Conservation (phyloP, 2,113 vertebrate species). For the Bombycilla garrulus region DNA sequence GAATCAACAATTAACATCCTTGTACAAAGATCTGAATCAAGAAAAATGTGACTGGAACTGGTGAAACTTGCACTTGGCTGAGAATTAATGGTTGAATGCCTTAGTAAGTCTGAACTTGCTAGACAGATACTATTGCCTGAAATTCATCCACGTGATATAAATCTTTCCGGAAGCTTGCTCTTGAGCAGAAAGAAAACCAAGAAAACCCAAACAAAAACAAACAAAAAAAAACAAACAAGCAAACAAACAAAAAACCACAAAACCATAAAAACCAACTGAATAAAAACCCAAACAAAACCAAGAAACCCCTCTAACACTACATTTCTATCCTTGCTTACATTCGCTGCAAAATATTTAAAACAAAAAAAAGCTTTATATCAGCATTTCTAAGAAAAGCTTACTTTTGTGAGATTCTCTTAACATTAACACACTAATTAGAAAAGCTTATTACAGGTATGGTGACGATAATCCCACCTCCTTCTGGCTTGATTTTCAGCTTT, state of each 20-base stretch:
- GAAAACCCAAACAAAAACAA: neutral
- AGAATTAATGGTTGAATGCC: neutral
- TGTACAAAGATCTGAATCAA: neutral
- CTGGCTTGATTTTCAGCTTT: neutral
- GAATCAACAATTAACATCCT: neutral
- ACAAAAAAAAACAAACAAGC: neutral
- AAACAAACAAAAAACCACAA: neutral
- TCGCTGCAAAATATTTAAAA: neutral
- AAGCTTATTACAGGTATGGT: neutral
- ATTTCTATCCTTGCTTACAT: neutral
- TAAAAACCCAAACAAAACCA: neutral
- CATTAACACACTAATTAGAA: neutral
- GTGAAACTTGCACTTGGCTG: neutral
- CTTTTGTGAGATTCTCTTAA: neutral
- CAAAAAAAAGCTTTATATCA: neutral
- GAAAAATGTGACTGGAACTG: neutral
- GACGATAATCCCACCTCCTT: neutral
- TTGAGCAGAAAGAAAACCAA: neutral
- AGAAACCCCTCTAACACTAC: rapidly evolving
- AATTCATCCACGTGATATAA: neutral
- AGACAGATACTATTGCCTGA: neutral
- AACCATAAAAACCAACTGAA: no score
- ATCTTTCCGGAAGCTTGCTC: neutral
- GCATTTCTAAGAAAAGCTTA: neutral
- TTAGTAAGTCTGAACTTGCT: neutral